Conservation (phyloP, 2,113 vertebrate species). For the Kobus ellipsiprymnus region DNA sequence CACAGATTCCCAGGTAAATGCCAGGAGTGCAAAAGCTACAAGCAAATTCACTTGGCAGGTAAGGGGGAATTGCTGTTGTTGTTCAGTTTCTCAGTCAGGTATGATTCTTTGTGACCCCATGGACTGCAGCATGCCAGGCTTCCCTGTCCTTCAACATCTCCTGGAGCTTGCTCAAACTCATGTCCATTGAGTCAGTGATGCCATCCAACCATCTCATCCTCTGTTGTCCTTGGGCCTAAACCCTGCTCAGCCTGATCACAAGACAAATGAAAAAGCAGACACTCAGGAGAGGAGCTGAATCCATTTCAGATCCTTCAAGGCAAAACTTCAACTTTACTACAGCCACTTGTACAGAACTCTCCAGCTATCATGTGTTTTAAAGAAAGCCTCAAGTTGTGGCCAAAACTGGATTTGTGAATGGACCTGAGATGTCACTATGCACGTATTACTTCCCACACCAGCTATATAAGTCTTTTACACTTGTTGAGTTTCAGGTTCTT, state of each 20-base stretch:
- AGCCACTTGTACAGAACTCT: no score
- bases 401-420: background rate
- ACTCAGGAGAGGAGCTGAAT: background rate
- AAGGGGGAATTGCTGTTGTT: background rate
- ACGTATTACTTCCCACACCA: background rate
- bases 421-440: background rate
- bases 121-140: background rate
- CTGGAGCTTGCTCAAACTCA: background rate
- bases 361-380: background rate
- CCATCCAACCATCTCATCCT: background rate
- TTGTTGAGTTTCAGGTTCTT: background rate
- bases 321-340: rapidly evolving
- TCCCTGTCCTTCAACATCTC: background rate
- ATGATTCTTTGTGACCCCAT: background rate
- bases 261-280: background rate
- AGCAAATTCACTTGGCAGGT: background rate
- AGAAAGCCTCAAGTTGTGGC: background rate
- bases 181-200: background rate
- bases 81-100: background rate
- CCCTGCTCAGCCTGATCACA: background rate
- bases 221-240: background rate
- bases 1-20: background rate
- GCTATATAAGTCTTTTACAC: background rate
- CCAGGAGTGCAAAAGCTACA: background rate
- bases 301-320: background rate